Evolutionary conservation across 2,113 vertebrate genomes (phyloP).

Genomic region (Cacatua alba): DNA sequence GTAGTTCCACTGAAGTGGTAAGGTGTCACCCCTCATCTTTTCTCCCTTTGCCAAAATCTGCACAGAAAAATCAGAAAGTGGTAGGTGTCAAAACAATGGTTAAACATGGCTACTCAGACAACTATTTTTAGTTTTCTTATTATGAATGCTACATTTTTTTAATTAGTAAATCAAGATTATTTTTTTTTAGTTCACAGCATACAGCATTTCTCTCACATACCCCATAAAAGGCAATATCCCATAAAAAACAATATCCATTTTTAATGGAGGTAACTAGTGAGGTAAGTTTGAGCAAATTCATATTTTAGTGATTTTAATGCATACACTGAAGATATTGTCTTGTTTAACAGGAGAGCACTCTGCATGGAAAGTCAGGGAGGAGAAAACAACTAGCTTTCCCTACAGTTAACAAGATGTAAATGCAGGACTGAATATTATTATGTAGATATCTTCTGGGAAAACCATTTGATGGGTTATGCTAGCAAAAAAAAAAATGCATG

Average conservation of each 20-base stretch:
- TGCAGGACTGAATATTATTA: neutral
- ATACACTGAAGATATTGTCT: neutral
- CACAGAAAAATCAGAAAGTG: neutral
- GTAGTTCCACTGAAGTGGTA: neutral
- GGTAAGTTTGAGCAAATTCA: neutral
- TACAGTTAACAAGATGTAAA: conserved; percentile 8
- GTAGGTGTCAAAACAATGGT: neutral
- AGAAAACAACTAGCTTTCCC: neutral
- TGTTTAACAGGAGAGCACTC: neutral
- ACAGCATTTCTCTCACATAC: neutral
- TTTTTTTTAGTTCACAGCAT: neutral
- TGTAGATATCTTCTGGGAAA: neutral
- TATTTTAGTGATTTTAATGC: neutral
- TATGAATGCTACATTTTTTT: neutral
- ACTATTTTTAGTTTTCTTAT: neutral
- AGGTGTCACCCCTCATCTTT: neutral
- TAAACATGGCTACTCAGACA: neutral
- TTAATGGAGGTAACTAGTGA: neutral
- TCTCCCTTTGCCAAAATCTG: neutral
- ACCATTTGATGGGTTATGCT: neutral
- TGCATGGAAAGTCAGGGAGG: neutral
- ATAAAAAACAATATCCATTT: neutral
- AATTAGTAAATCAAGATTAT: neutral
- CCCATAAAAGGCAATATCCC: neutral
- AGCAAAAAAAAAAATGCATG: neutral